These are phyloP conservation scores for Crotalus horridus DNA, from an alignment of 2,113 vertebrate genomes.

Conservation along the genomic window DNA sequence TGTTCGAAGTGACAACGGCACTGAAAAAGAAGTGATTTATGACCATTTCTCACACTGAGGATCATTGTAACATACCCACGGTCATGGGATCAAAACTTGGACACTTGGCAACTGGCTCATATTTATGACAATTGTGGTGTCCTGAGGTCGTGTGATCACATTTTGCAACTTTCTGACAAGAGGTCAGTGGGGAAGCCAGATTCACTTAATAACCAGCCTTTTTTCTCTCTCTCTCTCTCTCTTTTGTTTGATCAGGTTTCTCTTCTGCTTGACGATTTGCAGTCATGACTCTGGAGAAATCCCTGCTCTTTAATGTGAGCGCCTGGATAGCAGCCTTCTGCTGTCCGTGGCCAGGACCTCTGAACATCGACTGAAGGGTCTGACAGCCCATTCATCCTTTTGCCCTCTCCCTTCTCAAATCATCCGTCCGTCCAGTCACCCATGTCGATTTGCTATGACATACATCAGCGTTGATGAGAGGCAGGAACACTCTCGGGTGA, in stretches of 20 bases:
- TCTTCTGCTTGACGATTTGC: slow-evolving; percentile 51
- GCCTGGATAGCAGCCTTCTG: slow-evolving; percentile 64
- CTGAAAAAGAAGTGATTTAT: too few relatives aligned
- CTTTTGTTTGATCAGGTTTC: slow-evolving; percentile 60
- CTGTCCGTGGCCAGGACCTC: slow-evolving; percentile 74
- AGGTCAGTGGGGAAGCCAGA: too few relatives aligned
- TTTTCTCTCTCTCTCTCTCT: background rate
- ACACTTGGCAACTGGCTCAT: too few relatives aligned
- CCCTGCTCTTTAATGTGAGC: slow-evolving; percentile 75
- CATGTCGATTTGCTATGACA: slow-evolving; percentile 72
- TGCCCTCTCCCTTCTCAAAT: slow-evolving; percentile 51
- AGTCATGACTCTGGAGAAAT: slow-evolving; percentile 67
- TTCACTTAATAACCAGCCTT: too few relatives aligned
- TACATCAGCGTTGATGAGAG: slow-evolving; percentile 69
- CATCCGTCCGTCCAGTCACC: slow-evolving; percentile 60
- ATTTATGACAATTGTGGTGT: too few relatives aligned
- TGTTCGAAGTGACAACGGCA: too few relatives aligned
- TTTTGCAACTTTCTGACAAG: too few relatives aligned
- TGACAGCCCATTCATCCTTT: slow-evolving; percentile 61
- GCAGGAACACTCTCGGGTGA: slow-evolving; percentile 70
- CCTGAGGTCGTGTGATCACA: too few relatives aligned
- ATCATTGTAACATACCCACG: too few relatives aligned
- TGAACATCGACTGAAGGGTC: slow-evolving; percentile 72
- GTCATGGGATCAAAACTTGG: too few relatives aligned
- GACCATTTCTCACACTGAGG: too few relatives aligned